Evolutionary conservation across 2,797 vertebrate species (phyloP).

Genomic region (Sebastes itinus): DNA sequence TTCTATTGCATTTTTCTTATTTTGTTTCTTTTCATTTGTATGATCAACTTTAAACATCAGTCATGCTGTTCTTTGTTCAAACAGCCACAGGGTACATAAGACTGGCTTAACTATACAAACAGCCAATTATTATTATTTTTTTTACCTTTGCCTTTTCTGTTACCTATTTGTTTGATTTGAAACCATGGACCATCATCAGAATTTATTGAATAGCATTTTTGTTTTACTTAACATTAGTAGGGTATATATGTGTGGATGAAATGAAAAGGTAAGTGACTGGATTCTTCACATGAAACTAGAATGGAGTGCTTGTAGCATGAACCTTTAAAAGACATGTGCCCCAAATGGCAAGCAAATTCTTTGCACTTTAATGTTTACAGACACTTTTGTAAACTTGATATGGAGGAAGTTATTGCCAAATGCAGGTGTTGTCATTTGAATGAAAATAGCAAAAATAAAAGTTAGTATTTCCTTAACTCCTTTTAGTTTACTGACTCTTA

Average conservation of each 20-base stretch:
- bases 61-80: conserved; percentile 76
- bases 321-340: conserved; percentile 79
- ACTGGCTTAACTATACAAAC: conserved; percentile 71
- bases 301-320: conserved; percentile 80
- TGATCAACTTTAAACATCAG: conserved; percentile 59
- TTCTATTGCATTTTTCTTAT: conserved; percentile 45
- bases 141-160: conserved; percentile 80
- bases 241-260: conserved; percentile 60
- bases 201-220: conserved; percentile 54
- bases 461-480: conserved; percentile 71
- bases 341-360: conserved; percentile 74
- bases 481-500: conserved; percentile 37
- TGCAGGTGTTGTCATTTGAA: conserved; percentile 77
- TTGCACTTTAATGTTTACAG: conserved; percentile 86
- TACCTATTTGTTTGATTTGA: conserved; percentile 74
- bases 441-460: conserved; percentile 76
- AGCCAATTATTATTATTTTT: conserved; percentile 16
- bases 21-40: conserved; percentile 65
- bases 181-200: conserved; percentile 58
- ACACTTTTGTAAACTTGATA: conserved; percentile 80
- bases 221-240: conserved; percentile 36
- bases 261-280: conserved; percentile 52
- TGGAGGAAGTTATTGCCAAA: conserved; percentile 74
- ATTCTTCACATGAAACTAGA: conserved; percentile 59
- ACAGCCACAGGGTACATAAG: conserved; percentile 85